Percentiles rank a stretch among this genome's conserved stretches.
These are phyloP conservation scores for Ophion costatus DNA, from an alignment of 2,888 invertebrate species.

Conservation along the genomic window DNA sequence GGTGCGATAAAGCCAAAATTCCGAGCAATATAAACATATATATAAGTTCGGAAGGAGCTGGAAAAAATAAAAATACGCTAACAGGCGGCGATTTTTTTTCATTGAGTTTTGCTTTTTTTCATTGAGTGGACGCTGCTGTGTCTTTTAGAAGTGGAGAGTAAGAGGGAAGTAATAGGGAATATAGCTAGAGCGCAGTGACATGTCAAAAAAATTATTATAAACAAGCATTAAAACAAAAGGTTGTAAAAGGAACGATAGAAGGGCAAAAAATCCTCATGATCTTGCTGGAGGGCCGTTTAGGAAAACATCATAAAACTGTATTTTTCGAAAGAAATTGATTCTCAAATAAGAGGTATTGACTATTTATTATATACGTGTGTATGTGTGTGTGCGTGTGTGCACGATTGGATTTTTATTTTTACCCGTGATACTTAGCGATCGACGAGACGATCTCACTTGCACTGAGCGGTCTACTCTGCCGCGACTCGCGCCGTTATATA, in stretches of 20 bases:
- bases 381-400: background rate
- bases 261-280: slow-evolving; percentile 39
- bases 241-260: slow-evolving; percentile 17
- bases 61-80: no score
- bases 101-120: no score
- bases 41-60: no score
- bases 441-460: background rate
- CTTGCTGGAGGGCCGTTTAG: slow-evolving; percentile 28
- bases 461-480: background rate
- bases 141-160: slow-evolving; percentile 36
- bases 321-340: slow-evolving; percentile 57
- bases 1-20: no score
- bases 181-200: slow-evolving; percentile 45
- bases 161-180: slow-evolving; percentile 58
- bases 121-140: no score
- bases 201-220: slow-evolving; percentile 36
- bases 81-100: no score
- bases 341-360: background rate
- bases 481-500: background rate
- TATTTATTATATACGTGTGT: background rate
- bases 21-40: no score
- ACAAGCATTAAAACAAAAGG: slow-evolving; percentile 13
- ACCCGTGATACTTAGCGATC: background rate
- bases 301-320: slow-evolving; percentile 51
- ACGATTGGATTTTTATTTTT: background rate